Base-by-base conservation (phyloP, 35 echinoderm and acorn worm genomes). In the Apostichopus japonicus region DNA sequence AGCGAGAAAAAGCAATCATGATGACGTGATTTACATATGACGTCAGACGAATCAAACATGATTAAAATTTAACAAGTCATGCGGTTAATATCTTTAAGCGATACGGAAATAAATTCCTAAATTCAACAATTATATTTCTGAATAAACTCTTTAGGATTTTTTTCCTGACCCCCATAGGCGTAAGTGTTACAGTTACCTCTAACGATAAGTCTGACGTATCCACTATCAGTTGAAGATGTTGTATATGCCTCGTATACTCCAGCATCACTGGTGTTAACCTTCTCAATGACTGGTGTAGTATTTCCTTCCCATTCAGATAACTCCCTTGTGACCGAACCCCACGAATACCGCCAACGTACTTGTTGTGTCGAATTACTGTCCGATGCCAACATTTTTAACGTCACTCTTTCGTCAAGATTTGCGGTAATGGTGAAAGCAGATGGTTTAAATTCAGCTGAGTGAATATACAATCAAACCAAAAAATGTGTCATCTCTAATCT, bases 221-320 rank as follows among this genome's bases (percentile, higher is more conserved):
- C 86, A 11, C 86, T 53, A 10, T 1, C 0, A 72, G 23, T 24
- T 65, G 61, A 19, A 1, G 6, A 13, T 16, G 86, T 89, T 54
- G 86, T 89, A 44, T 89, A 89, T 13, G 86, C 86, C 62, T 89
- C 86, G 67, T 89, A 89, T 51, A 89, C 86, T 15, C 86, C 86
- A 23, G 63, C 86, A 53, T 89, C n/a, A 4, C 27, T 54, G 17
- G 27, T 17, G 27, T 16, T 4, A 9, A 89, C 86, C 8, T 52
- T 89, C 1, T 6, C 10, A 17, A 89, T 89, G 5, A 73, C 67
- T 27, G 27, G 59, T 24, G 22, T 15, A 8, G 15, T 24, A 72
- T 27, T 71, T 51, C 86, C 86, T 5, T 23, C 4, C 86, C 86
- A 89, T 8, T 72, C 23, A 10, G 0, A 4, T 27, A 65, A 27